Evolutionary conservation across 2,797 vertebrate species (phyloP).

Genomic region (Enteromius trimaculatus): DNA sequence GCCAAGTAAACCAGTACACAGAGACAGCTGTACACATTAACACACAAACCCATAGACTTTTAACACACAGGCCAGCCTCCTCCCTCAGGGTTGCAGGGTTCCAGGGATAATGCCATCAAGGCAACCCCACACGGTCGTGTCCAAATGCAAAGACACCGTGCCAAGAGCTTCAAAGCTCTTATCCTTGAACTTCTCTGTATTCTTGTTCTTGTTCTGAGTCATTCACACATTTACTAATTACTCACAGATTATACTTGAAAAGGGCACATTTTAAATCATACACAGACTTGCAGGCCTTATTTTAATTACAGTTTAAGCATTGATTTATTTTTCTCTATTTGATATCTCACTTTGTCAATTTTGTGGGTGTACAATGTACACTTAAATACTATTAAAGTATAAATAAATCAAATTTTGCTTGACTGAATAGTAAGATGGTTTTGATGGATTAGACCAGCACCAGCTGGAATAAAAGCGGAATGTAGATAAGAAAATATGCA

Average conservation of each 20-base stretch:
- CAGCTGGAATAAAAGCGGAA: neutral
- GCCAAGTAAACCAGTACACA: slow-evolving; percentile 41
- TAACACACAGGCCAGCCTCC: slow-evolving; percentile 22
- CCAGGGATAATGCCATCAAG: slow-evolving; percentile 43
- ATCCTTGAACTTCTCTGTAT: neutral
- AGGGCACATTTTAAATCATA: neutral
- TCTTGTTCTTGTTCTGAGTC: neutral
- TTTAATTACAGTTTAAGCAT: neutral
- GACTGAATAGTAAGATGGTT: neutral
- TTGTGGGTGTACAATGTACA: neutral
- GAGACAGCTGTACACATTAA: slow-evolving; percentile 42
- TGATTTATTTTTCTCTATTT: neutral
- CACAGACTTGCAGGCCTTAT: neutral
- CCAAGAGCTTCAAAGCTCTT: slow-evolving; percentile 21
- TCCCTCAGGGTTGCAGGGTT: slow-evolving; percentile 36
- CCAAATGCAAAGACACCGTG: slow-evolving; percentile 11
- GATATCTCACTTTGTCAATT: neutral
- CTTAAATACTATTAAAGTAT: neutral
- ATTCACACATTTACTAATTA: neutral
- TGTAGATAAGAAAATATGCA: neutral
- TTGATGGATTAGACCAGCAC: neutral
- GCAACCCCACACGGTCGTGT: slow-evolving; percentile 19
- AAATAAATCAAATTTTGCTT: neutral
- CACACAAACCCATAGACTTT: slow-evolving; percentile 18
- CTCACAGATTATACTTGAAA: neutral